A percentile compares a stretch with the other conserved stretches of the same genome.
These are phyloP conservation scores for Ganaspis sp. DNA, from an alignment of 1,140 invertebrate species.

Conservation along the genomic window DNA sequence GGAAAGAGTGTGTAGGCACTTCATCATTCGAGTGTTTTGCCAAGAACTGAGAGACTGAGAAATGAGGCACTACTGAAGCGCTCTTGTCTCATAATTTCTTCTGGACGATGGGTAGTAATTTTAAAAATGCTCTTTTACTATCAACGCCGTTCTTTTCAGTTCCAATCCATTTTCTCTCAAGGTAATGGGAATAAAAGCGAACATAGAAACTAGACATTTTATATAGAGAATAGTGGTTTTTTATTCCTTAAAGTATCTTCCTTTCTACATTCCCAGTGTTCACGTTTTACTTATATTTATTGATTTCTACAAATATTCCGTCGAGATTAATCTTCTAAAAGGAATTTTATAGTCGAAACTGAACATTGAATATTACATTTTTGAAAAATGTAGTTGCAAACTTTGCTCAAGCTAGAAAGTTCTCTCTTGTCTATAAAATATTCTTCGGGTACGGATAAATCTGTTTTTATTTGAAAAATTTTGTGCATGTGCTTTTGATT, in stretches of 20 bases:
- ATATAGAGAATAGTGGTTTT: too few species aligned
- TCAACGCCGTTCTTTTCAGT: not conserved
- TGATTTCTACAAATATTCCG: not conserved
- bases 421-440: not conserved
- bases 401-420: not conserved
- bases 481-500: constrained; percentile 14
- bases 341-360: not conserved
- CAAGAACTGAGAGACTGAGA: constrained; percentile 35
- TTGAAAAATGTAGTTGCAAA: not conserved
- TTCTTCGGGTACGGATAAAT: not conserved
- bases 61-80: constrained; percentile 7
- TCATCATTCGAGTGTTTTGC: constrained; percentile 44
- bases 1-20: not conserved
- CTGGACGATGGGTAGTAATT: constrained; percentile 21
- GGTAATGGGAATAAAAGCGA: not conserved
- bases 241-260: too few species aligned
- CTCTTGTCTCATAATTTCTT: constrained; percentile 25
- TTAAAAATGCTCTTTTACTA: constrained; percentile 1
- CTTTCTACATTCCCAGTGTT: too few species aligned
- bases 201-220: not conserved
- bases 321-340: not conserved
- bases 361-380: too few species aligned
- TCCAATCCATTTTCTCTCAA: constrained; percentile 3
- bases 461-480: not conserved
- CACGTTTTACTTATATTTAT: not conserved